Evolutionary conservation across 2,888 invertebrate species (phyloP).

Genomic region (Drosophila colorata): DNA sequence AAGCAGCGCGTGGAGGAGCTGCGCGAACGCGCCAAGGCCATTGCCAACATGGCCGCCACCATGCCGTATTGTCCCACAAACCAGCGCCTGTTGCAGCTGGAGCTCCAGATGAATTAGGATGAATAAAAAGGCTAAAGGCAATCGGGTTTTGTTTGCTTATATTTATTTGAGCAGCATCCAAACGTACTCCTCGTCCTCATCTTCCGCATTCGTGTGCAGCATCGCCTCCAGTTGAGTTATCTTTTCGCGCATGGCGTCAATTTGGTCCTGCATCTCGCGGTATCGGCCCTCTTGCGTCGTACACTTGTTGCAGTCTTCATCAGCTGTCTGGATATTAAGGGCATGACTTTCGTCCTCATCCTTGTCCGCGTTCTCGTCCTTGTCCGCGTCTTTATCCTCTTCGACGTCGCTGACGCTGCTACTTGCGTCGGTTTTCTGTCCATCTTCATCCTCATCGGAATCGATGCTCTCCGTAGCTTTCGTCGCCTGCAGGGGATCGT

Average conservation of each 20-base stretch:
- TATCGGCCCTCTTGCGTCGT: conserved; percentile 4
- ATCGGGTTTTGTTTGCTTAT: neutral
- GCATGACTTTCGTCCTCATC: neutral
- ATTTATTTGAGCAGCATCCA: conserved; percentile 51
- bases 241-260: conserved; percentile 14
- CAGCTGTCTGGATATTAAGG: neutral
- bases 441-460: conserved; percentile 1
- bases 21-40: conserved; percentile 93
- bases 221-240: conserved; percentile 32
- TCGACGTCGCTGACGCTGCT: neutral
- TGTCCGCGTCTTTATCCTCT: too few species aligned
- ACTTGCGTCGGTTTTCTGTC: neutral
- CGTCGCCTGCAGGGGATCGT: conserved; percentile 33
- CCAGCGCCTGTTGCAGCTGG: conserved; percentile 96
- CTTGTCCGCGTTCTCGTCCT: neutral
- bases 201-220: neutral
- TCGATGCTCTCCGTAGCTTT: neutral
- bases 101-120: conserved; percentile 95
- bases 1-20: conserved; percentile 88
- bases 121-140: conserved; percentile 2
- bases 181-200: conserved; percentile 33
- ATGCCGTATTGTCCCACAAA: conserved; percentile 97
- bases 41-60: conserved; percentile 97
- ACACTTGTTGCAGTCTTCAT: neutral
- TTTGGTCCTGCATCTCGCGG: conserved; percentile 17